Base-by-base conservation (phyloP, 2,888 invertebrate genomes). In the Stratiomys singularior region DNA sequence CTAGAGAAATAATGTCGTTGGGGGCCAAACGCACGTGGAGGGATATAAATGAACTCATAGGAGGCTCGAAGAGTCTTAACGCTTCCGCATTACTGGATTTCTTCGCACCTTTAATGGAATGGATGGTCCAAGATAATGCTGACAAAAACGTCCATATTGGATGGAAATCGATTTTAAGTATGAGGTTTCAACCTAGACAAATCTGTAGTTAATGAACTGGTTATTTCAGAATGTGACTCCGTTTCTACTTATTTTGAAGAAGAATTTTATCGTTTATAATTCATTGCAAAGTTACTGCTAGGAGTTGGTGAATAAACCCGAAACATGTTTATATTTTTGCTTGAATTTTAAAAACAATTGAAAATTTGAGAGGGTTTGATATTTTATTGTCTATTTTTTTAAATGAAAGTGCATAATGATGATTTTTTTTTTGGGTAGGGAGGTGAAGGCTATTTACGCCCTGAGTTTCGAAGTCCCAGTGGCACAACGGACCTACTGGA, bases 31-130 rank as follows among this genome's bases (percentile, higher is more conserved):
- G 89, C 80, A 92, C 93, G 0, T 94, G 94, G 94, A 92, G 91
- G n/a, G 93, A 96, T 77, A 93, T 93, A 46, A 90, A 96, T 90
- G 91, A 93, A 84, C 89, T 89, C 1, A 86, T 96, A n/a, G 94
- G 94, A 0, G 94, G 93, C 0, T 90, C 90, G 82, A 84, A 92
- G 80, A 89, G 89, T 72, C 92, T 96, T 90, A 91, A 92, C 81
- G 93, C 93, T 1, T 89, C 90, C 76, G 93, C 93, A 0, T 87
- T 96, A 0, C 84, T 95, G 81, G 93, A 95, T 84, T 96, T 94
- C 87, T 96, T 95, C 87, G 88, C 90, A 78, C 95, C 95, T 0
- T 85, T 95, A 28, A 88, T 90, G 79, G 90, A 91, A 44, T 94
- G 93, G 93, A 87, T 94, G 2, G 88, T 88, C 80, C 86, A 89